Evolutionary conservation across 2,888 invertebrate species (phyloP).

Genomic region (Campopleginae sp.): DNA sequence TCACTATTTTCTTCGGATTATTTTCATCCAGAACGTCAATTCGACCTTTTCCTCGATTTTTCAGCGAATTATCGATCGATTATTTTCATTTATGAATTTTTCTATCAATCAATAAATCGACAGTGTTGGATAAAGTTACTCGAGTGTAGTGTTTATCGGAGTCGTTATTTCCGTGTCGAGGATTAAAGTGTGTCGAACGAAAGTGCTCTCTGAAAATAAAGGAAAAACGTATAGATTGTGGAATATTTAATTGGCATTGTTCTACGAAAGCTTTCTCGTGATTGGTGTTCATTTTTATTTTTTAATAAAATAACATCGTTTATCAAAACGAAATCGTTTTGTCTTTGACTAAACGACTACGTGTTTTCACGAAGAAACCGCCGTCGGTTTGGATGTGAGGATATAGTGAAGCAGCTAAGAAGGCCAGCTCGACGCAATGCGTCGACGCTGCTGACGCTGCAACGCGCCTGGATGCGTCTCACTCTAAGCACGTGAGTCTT

Average conservation of each 20-base stretch:
- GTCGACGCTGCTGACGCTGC: conserved; percentile 84
- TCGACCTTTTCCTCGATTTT: conserved; percentile 41
- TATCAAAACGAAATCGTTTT: conserved; percentile 59
- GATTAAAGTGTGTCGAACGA: conserved; percentile 44
- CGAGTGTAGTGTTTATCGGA: conserved; percentile 45
- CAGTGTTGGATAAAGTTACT: conserved; percentile 66
- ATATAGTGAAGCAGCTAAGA: conserved; percentile 83
- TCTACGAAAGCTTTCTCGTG: conserved; percentile 6
- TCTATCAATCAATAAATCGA: conserved; percentile 12
- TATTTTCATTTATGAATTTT: not conserved
- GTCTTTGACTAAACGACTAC: conserved; percentile 67
- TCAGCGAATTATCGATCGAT: conserved; percentile 23
- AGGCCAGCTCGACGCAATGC: conserved; percentile 84
- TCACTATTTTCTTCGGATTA: conserved; percentile 5
- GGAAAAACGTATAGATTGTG: conserved; percentile 17
- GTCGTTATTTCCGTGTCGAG: conserved; percentile 44
- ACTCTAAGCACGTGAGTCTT: conserved; percentile 88
- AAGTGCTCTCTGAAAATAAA: conserved; percentile 12
- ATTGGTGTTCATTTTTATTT: conserved; percentile 3
- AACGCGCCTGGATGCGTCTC: conserved; percentile 88
- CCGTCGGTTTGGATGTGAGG: conserved; percentile 78
- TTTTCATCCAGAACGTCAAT: not conserved
- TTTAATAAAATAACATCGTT: not conserved
- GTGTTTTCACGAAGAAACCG: conserved; percentile 69
- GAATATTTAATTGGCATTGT: conserved; percentile 11